Percentiles rank a stretch among this genome's conserved stretches.
phyloP scores from a whole-genome alignment of 2,797 vertebrate genomes.

The Girardinus metallicus region DNA sequence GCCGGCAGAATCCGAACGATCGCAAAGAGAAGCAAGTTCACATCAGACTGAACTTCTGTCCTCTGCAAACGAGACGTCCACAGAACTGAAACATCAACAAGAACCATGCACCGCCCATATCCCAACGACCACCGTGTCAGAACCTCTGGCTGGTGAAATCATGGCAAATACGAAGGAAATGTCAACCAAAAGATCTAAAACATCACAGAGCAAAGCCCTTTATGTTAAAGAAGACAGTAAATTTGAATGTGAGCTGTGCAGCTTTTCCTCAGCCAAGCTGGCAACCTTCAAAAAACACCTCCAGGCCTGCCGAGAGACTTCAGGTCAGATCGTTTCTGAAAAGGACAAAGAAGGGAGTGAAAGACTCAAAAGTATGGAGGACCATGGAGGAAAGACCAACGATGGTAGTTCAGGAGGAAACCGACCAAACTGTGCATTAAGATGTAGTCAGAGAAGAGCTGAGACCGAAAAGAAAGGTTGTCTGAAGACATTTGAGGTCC shows the following conservation, averaged over 20 bases:
- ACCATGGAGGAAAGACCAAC: neutral
- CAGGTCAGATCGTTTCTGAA: slow-evolving; percentile 25
- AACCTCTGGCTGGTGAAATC: slow-evolving; percentile 8
- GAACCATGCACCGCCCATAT: slow-evolving; percentile 7
- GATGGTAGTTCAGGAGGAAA: slow-evolving; percentile 27
- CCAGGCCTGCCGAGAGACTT: slow-evolving; percentile 63
- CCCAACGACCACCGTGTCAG: neutral
- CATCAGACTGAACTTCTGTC: neutral
- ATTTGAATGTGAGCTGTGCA: slow-evolving; percentile 85
- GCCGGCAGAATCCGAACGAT: slow-evolving; percentile 15
- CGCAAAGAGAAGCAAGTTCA: neutral
- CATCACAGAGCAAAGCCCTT: slow-evolving; percentile 3
- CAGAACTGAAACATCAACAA: slow-evolving; percentile 16
- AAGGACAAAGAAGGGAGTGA: slow-evolving; percentile 15
- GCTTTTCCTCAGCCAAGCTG: slow-evolving; percentile 84
- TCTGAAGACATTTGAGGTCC: slow-evolving; percentile 76
- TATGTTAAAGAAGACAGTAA: slow-evolving; percentile 72
- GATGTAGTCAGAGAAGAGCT: slow-evolving; percentile 85
- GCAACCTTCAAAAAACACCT: slow-evolving; percentile 84
- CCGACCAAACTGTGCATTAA: slow-evolving; percentile 83
- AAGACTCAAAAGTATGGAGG: neutral
- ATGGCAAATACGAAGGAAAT: slow-evolving; percentile 12
- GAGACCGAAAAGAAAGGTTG: slow-evolving; percentile 85
- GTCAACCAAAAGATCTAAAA: slow-evolving; percentile 2
- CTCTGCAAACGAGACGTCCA: neutral